Conservation (phyloP, 30 jellyfish, hydroid and myxozoan genomes). For the Aurelia sp. region DNA sequence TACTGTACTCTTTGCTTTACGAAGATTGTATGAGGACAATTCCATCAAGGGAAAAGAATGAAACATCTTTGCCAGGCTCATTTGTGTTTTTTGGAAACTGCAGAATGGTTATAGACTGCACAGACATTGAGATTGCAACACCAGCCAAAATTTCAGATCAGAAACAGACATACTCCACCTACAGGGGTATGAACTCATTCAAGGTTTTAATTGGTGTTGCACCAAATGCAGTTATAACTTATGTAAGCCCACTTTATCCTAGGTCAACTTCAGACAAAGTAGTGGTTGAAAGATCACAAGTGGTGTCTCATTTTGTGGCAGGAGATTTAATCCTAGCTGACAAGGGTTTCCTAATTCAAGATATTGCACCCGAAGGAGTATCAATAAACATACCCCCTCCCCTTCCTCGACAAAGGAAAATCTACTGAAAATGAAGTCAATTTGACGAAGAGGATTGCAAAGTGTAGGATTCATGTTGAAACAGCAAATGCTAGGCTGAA, state of each 20-base stretch:
- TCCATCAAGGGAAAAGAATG: too few species aligned
- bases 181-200: too few species aligned
- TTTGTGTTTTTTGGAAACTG: too few species aligned
- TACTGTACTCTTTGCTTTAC: not conserved
- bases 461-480: constrained; percentile 45
- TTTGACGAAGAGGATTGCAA: constrained; percentile 22
- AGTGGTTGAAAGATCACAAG: not conserved
- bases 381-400: constrained; percentile 33
- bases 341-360: constrained; percentile 46
- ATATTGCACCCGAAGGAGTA: constrained; percentile 33
- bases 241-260: too few species aligned
- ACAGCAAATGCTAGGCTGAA: constrained; percentile 30
- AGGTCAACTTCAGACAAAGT: too few species aligned
- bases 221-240: constrained; percentile 37
- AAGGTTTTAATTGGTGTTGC: constrained; percentile 36
- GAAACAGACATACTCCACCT: too few species aligned
- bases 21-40: too few species aligned
- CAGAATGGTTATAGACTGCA: too few species aligned
- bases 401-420: constrained; percentile 8
- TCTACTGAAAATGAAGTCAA: constrained; percentile 21
- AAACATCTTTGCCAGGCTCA: too few species aligned
- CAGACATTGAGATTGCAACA: too few species aligned
- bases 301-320: constrained; percentile 6
- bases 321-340: constrained; percentile 57
- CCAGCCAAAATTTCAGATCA: too few species aligned